Base-by-base conservation (phyloP, 2,888 invertebrate genomes). In the Amiota mariae region DNA sequence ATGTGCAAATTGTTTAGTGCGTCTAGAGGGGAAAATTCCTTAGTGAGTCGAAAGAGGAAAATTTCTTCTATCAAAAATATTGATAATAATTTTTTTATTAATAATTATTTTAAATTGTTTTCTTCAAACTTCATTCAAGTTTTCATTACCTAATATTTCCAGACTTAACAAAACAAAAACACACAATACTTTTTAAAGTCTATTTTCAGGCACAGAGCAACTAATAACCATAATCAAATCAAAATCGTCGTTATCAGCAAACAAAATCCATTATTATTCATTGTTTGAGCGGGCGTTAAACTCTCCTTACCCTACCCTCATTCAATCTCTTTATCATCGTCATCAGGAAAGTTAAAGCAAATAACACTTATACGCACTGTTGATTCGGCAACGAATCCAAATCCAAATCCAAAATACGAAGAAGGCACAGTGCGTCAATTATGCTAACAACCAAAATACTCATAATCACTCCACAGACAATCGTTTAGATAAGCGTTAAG, bases 381-480 rank as follows among this genome's bases (percentile, higher is more conserved):
- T 59, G 59, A 59, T 20, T 59, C 18, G 15, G 20, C 8, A 59
- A 20, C 59, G 59, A 18, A 59, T 20, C 13, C 18, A 15, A 49
- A 59, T 20, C 13, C 18, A 15, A 49, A 63, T n/a, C 15, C 13
- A n/a, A 46, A 66, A 48, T 49, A 36, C 18, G 15, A 18, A 36
- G 36, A 36, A 49, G 80, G 76, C 83, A 77, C 78, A 76, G 85
- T 82, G 86, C 84, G 86, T 84, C 86, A 86, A 84, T 84, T 84
- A 84, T 84, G 85, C 85, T 85, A 86, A 86, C 84, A 84, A 86
- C 78, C 84, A 79, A 76, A 82, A 86, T 86, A 85, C 85, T 84
- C 86, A 86, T 85, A 85, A 85, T 85, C 85, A 85, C 85, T 85
- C 85, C 86, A 85, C 86, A 84, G 85, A 86, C 85, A 86, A 85